Conservation (phyloP, 64 coral and sea anemone genomes). For the Platygyra sinensis region DNA sequence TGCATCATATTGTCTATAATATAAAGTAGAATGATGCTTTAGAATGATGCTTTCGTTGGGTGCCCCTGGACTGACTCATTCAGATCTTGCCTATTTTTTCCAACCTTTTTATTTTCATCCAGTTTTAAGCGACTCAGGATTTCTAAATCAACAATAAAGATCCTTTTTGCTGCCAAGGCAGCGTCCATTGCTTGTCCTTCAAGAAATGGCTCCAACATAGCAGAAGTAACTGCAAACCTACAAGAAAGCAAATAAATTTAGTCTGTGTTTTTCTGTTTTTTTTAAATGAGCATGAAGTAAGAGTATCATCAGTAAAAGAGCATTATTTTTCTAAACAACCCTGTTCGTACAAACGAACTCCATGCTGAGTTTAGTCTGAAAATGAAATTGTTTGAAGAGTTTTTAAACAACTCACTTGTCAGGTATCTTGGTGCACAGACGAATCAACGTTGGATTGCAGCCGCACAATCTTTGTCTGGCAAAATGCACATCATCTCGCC, state of each 20-base stretch:
- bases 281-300: too few relatives aligned
- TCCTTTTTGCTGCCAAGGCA: conserved; percentile 54
- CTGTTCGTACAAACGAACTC: too few relatives aligned
- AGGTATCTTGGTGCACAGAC: conserved; percentile 73
- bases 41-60: too few relatives aligned
- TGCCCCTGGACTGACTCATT: too few relatives aligned
- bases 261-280: too few relatives aligned
- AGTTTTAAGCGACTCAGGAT: conserved; percentile 34
- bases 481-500: conserved; percentile 92
- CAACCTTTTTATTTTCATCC: conserved; percentile 32
- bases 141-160: conserved; percentile 86
- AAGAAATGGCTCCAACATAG: conserved; percentile 78
- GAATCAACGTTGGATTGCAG: conserved; percentile 81
- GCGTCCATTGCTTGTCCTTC: conserved; percentile 74
- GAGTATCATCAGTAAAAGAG: too few relatives aligned
- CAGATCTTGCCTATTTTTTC: too few relatives aligned
- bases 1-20: too few relatives aligned
- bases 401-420: conserved; percentile 46
- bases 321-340: too few relatives aligned
- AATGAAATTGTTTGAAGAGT: too few relatives aligned
- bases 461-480: conserved; percentile 83
- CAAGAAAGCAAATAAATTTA: neutral
- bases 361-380: too few relatives aligned
- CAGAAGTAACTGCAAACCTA: conserved; percentile 80
- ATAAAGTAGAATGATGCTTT: too few relatives aligned